Evolutionary conservation across 2,113 vertebrate species (phyloP).

Genomic region (Rhinoptilus africanus): DNA sequence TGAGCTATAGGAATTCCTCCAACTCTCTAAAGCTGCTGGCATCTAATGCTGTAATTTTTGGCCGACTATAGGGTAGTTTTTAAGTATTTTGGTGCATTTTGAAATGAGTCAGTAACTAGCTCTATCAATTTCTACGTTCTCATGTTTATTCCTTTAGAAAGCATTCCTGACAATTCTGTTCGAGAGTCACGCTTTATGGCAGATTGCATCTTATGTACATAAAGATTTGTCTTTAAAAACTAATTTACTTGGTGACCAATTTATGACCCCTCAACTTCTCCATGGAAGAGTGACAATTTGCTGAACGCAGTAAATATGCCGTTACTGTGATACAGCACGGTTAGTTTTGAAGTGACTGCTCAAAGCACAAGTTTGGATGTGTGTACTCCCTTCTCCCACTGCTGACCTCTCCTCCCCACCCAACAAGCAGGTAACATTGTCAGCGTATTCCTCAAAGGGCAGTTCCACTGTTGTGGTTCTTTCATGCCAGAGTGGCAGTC

Average conservation of each 20-base stretch:
- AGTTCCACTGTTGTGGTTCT: not conserved
- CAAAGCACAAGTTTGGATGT: not conserved
- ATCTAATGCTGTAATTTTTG: not conserved
- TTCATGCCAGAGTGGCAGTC: not conserved
- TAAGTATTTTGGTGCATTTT: not conserved
- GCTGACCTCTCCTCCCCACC: not conserved
- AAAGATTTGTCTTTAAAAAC: not conserved
- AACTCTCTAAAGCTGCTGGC: not conserved
- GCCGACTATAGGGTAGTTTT: not conserved
- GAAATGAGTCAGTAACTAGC: not conserved
- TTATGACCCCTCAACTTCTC: not conserved
- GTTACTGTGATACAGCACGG: not conserved
- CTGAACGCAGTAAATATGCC: not conserved
- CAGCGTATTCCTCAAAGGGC: not conserved
- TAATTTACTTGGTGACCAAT: not conserved
- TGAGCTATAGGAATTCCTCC: not conserved
- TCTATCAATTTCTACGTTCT: not conserved
- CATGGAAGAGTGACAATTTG: not conserved
- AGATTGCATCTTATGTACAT: not conserved
- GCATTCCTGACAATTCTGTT: not conserved
- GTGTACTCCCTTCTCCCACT: not conserved
- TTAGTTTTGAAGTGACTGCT: not conserved
- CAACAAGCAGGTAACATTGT: not conserved
- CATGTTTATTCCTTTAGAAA: accelerated
- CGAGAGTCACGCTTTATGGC: not conserved